A percentile compares a stretch with the other conserved stretches of the same genome.
Conservation (phyloP, 2,888 invertebrate genomes). For the Eristalinus aeneus region DNA sequence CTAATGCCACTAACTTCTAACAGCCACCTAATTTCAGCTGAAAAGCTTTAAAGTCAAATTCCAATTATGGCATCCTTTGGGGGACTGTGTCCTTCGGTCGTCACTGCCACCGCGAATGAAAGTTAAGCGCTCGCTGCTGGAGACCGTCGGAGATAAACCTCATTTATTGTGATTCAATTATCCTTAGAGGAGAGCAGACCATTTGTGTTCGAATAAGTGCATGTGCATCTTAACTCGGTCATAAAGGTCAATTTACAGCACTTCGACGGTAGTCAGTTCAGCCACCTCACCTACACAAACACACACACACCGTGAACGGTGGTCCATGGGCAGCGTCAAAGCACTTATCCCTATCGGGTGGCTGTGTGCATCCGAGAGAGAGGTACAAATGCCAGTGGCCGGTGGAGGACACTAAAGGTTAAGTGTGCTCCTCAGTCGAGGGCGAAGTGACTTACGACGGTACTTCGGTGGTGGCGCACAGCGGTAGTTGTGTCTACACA, state of each 20-base stretch:
- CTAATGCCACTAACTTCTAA: not conserved
- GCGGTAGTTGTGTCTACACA: slow-evolving; percentile 10
- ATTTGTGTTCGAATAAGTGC: slow-evolving; percentile 54
- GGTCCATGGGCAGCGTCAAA: not conserved
- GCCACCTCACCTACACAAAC: slow-evolving; percentile 20
- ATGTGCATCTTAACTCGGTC: slow-evolving; percentile 58
- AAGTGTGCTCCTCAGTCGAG: slow-evolving; percentile 45
- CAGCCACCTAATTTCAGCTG: not conserved
- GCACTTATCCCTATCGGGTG: not conserved
- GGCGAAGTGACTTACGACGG: slow-evolving; percentile 49
- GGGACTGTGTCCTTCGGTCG: not conserved
- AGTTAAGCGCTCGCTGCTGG: not conserved
- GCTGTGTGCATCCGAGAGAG: not conserved
- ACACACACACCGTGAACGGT: not conserved
- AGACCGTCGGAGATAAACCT: slow-evolving; percentile 3
- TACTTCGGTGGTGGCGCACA: slow-evolving; percentile 15
- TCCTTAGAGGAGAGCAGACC: slow-evolving; percentile 37
- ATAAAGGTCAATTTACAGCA: slow-evolving; percentile 58
- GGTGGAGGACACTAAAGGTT: slow-evolving; percentile 34
- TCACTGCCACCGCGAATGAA: not conserved
- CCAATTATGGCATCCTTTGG: slow-evolving; percentile 2
- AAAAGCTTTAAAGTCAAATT: slow-evolving; percentile 15
- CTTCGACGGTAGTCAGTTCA: slow-evolving; percentile 46
- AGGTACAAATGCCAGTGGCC: slow-evolving; percentile 11
- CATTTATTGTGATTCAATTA: slow-evolving; percentile 63